phyloP scores from a whole-genome alignment of 1,140 invertebrate genomes.

The Anastrepha obliqua region DNA sequence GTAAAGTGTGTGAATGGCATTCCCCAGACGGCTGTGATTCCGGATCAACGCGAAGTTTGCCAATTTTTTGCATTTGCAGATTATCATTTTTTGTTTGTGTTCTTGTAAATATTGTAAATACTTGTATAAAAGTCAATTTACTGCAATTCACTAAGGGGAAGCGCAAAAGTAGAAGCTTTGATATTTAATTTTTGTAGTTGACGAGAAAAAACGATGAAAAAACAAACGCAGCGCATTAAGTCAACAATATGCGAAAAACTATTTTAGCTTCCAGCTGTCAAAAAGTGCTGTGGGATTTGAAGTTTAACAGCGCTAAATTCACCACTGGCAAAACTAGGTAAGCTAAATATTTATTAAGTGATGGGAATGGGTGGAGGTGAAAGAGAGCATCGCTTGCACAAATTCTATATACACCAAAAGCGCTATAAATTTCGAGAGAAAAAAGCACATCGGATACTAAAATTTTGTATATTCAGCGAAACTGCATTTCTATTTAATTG shows the following conservation, averaged over 20 bases:
- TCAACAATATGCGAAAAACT: background rate
- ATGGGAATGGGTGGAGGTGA: too few relatives aligned
- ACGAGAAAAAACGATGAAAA: background rate
- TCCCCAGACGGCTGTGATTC: constrained; percentile 22
- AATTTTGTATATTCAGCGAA: too few relatives aligned
- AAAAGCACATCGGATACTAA: too few relatives aligned
- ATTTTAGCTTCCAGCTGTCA: background rate
- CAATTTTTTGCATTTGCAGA: background rate
- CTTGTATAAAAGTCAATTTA: constrained; percentile 25
- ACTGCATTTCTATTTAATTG: too few relatives aligned
- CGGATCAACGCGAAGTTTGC: constrained; percentile 7
- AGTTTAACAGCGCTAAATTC: background rate
- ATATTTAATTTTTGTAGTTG: constrained; percentile 3
- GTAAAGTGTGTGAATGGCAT: background rate
- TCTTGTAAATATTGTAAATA: background rate
- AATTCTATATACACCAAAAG: too few relatives aligned
- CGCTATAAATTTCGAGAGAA: too few relatives aligned
- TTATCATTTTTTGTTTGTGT: background rate
- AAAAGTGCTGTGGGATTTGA: background rate
- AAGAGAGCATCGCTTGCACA: too few relatives aligned
- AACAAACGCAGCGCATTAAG: background rate
- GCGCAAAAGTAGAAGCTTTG: background rate
- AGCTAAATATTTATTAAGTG: too few relatives aligned
- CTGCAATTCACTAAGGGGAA: constrained; percentile 4
- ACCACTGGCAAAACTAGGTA: too few relatives aligned